phyloP scores from a whole-genome alignment of 2,113 vertebrate species.

The Emydocephalus ijimae region DNA sequence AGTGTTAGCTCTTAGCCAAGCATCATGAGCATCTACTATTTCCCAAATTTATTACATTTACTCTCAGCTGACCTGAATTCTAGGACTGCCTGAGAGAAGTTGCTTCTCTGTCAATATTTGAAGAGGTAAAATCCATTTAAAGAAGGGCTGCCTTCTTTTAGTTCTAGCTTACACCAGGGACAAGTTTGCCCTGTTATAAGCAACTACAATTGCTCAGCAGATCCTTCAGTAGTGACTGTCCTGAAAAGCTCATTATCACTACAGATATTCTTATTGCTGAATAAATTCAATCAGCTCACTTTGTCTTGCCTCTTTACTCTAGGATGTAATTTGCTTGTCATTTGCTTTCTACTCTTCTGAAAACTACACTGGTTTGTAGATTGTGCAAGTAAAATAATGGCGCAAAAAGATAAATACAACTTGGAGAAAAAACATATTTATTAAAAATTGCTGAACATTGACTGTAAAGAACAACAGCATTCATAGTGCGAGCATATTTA shows the following conservation, averaged over 20 bases:
- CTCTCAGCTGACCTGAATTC: not conserved
- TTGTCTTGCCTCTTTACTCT: not conserved
- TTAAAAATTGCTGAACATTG: not conserved
- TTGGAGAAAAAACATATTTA: not conserved
- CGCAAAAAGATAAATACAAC: slow-evolving; percentile 21
- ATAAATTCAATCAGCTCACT: not conserved
- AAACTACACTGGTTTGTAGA: not conserved
- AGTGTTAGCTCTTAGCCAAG: not conserved
- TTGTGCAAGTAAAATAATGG: not conserved
- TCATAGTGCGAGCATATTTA: slow-evolving; percentile 38
- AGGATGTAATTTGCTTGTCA: not conserved
- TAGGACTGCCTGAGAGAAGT: not conserved
- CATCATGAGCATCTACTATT: not conserved
- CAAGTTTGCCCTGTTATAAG: not conserved
- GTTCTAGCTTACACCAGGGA: not conserved
- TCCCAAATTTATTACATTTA: not conserved
- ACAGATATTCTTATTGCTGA: not conserved
- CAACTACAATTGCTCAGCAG: not conserved
- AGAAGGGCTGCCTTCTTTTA: not conserved
- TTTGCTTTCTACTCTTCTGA: not conserved
- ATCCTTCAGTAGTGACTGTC: not conserved
- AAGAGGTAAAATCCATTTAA: not conserved
- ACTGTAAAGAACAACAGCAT: slow-evolving; percentile 10
- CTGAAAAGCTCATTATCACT: too few relatives aligned
- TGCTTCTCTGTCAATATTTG: not conserved